Percentiles rank a stretch among this genome's conserved stretches.
Conservation (phyloP, 2,888 invertebrate genomes). For the Ypsolopha scabrella region DNA sequence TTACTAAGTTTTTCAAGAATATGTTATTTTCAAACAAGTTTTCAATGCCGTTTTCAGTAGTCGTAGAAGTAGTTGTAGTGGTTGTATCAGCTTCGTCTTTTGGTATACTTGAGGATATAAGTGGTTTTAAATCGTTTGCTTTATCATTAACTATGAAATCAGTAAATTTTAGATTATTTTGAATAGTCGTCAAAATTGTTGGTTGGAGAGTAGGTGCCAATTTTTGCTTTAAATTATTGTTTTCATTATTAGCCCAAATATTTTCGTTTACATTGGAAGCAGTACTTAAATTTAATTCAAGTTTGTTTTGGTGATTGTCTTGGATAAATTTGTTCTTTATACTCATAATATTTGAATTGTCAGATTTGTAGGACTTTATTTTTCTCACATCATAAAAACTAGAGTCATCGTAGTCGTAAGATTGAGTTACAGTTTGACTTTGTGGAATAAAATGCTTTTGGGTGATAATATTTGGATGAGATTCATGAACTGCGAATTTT, state of each 20-base stretch:
- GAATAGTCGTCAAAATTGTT: conserved; percentile 12
- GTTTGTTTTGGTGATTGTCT: conserved; percentile 13
- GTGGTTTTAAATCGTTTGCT: conserved; percentile 25
- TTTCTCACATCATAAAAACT: conserved; percentile 28
- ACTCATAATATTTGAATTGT: neutral
- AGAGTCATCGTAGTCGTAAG: conserved; percentile 34
- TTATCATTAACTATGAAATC: conserved; percentile 26
- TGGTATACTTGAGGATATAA: conserved; percentile 13
- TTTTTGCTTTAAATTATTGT: conserved; percentile 12
- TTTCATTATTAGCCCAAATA: neutral
- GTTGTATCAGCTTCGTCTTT: conserved; percentile 13
- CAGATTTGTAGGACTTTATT: conserved; percentile 11
- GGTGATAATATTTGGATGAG: conserved; percentile 29
- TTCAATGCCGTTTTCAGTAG: conserved; percentile 24
- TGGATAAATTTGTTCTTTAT: no score
- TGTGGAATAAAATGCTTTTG: conserved; percentile 32
- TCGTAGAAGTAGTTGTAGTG: conserved; percentile 19
- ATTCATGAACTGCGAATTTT: neutral
- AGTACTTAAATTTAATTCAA: conserved; percentile 6
- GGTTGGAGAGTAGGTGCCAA: neutral
- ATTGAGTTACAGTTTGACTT: conserved; percentile 37
- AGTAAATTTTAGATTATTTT: conserved; percentile 18
- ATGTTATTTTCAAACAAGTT: conserved; percentile 41
- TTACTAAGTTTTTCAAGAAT: conserved; percentile 46
- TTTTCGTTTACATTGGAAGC: neutral